Evolutionary conservation across 2,113 vertebrate species (phyloP).

Genomic region (Melanotaenia duboulayi): DNA sequence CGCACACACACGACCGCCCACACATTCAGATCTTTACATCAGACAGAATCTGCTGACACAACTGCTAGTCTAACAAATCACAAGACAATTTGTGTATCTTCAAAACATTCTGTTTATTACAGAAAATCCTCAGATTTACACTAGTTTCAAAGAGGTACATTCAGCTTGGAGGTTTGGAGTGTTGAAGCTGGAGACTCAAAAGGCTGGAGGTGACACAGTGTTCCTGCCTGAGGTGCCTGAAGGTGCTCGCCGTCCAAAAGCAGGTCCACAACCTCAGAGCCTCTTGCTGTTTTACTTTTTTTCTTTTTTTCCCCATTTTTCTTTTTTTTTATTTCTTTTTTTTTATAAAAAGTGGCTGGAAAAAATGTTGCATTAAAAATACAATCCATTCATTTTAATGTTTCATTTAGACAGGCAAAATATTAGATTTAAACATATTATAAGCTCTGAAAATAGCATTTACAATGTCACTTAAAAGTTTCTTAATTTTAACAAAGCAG

Average conservation of each 20-base stretch:
- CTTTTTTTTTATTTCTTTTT: slow-evolving; percentile 77
- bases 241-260: slow-evolving; percentile 47
- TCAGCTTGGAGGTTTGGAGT: slow-evolving; percentile 79
- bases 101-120: slow-evolving; percentile 84
- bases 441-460: slow-evolving; percentile 84
- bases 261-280: slow-evolving; percentile 62
- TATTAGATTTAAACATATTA: slow-evolving; percentile 73
- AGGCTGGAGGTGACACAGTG: slow-evolving; percentile 53
- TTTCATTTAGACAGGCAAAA: slow-evolving; percentile 79
- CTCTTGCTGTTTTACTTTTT: slow-evolving; percentile 32
- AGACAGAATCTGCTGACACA: slow-evolving; percentile 28
- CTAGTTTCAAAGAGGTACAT: slow-evolving; percentile 84
- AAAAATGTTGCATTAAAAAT: slow-evolving; percentile 86
- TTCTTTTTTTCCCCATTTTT: slow-evolving; percentile 44
- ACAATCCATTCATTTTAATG: slow-evolving; percentile 74
- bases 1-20: neutral
- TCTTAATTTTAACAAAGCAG: slow-evolving; percentile 74
- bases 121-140: slow-evolving; percentile 77
- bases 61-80: slow-evolving; percentile 28
- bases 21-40: slow-evolving; percentile 15
- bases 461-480: slow-evolving; percentile 82
- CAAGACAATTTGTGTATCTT: slow-evolving; percentile 53
- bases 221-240: slow-evolving; percentile 59
- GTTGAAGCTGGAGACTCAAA: slow-evolving; percentile 68
- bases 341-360: slow-evolving; percentile 81